Conservation (phyloP, 2,113 vertebrate genomes). For the Cephalopterus ornatus region DNA sequence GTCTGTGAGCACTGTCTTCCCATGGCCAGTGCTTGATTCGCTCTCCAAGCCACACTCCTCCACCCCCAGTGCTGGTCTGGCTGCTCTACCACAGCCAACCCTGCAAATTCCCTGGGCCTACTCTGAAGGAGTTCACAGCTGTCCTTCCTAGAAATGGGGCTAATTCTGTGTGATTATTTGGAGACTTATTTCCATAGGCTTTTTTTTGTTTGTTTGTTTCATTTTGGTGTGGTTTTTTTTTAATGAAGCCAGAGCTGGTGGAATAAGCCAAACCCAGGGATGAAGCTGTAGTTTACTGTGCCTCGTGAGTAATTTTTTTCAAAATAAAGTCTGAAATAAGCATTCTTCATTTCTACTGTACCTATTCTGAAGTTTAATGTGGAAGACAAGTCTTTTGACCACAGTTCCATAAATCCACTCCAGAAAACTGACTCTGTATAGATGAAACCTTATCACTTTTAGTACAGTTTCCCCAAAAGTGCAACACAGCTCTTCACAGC, state of each 20-base stretch:
- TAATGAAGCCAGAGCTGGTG: neutral
- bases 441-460: neutral
- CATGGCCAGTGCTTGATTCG: neutral
- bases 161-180: neutral
- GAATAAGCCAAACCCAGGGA: neutral
- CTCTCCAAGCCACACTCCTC: too few relatives aligned
- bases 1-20: fast-evolving
- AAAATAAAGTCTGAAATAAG: neutral
- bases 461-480: neutral
- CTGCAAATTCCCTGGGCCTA: neutral
- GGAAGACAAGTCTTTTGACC: neutral
- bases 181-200: neutral
- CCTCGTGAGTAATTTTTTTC: neutral
- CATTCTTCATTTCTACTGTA: neutral
- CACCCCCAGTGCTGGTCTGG: fast-evolving
- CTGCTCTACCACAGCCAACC: neutral
- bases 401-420: neutral
- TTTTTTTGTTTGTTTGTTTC: neutral
- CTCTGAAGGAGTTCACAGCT: neutral
- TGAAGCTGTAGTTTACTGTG: neutral
- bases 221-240: neutral
- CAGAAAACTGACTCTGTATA: neutral
- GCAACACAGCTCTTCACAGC: neutral
- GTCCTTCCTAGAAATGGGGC: neutral
- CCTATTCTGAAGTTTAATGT: neutral